phyloP scores from a whole-genome alignment of 92 coral and sea anemone species.

The Blastomussa wellsi region DNA sequence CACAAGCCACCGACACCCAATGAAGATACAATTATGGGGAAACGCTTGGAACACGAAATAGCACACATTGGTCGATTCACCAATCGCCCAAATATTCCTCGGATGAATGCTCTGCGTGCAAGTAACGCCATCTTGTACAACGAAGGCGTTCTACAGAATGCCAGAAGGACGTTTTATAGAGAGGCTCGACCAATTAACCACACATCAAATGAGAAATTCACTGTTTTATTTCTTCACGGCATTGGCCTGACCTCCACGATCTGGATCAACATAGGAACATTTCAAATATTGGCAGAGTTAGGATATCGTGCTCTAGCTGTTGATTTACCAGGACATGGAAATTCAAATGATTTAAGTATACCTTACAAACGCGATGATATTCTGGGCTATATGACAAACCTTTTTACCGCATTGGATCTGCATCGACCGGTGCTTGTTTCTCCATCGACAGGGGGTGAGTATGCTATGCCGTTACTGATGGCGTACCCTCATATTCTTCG shows the following conservation, averaged over 20 bases:
- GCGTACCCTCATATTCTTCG: conserved; percentile 59
- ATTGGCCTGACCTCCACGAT: conserved; percentile 54
- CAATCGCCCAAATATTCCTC: conserved; percentile 4
- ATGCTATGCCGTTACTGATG: conserved; percentile 86
- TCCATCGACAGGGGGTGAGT: conserved; percentile 79
- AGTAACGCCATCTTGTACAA: conserved; percentile 38
- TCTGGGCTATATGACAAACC: conserved; percentile 61
- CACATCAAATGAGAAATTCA: neutral
- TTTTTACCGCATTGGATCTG: conserved; percentile 47
- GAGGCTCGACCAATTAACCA: conserved; percentile 58
- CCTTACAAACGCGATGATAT: conserved; percentile 64
- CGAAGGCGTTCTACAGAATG: conserved; percentile 50
- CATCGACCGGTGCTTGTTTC: conserved; percentile 70
- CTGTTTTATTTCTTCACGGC: conserved; percentile 79
- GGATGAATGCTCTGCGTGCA: conserved; percentile 9
- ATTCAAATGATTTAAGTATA: conserved; percentile 60
- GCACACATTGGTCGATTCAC: neutral
- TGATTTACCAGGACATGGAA: conserved; percentile 86
- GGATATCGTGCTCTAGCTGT: conserved; percentile 84
- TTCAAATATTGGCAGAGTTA: conserved; percentile 58
- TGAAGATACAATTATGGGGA: neutral
- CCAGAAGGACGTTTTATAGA: conserved; percentile 67
- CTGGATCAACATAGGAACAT: conserved; percentile 89
- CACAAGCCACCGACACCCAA: neutral
- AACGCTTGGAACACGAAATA: neutral